These are phyloP conservation scores for Cylloceria caligata DNA, from an alignment of 2,888 invertebrate genomes.

Conservation along the genomic window DNA sequence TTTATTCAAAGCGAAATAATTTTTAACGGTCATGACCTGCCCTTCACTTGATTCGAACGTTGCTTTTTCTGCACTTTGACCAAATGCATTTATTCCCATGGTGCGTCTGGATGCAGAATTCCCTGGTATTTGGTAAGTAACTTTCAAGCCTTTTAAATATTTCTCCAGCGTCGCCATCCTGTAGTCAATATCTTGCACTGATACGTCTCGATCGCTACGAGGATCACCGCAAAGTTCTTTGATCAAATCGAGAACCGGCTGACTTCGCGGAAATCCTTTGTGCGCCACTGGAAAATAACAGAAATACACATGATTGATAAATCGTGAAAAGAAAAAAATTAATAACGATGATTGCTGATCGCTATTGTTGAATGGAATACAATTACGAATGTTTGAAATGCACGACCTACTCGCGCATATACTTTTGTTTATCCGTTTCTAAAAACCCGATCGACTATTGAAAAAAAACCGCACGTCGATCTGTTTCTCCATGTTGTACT, in stretches of 20 bases:
- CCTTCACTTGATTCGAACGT: constrained; percentile 81
- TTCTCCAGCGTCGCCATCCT: constrained; percentile 44
- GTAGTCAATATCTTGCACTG: constrained; percentile 65
- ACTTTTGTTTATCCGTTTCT: too few species aligned
- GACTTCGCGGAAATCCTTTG: constrained; percentile 90
- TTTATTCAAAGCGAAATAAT: constrained; percentile 85
- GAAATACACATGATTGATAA: too few species aligned
- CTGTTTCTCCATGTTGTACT: too few species aligned
- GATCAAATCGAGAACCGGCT: constrained; percentile 85
- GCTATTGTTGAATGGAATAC: too few species aligned
- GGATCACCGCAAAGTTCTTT: constrained; percentile 72
- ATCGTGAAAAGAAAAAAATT: constrained; percentile 80
- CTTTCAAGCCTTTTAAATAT: constrained; percentile 85
- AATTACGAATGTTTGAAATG: too few species aligned
- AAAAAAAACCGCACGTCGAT: too few species aligned
- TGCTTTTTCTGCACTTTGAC: constrained; percentile 79
- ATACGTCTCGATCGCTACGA: constrained; percentile 72
- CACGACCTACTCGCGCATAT: too few species aligned
- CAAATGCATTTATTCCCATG: constrained; percentile 85
- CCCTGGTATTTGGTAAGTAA: constrained; percentile 85
- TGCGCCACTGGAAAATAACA: constrained; percentile 90
- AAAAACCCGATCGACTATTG: too few species aligned
- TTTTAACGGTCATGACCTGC: constrained; percentile 83
- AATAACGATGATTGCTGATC: too few species aligned
- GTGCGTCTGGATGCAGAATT: constrained; percentile 83